These are phyloP conservation scores for Ophthalmolycus amberensis DNA, from an alignment of 2,113 vertebrate genomes.

Conservation along the genomic window DNA sequence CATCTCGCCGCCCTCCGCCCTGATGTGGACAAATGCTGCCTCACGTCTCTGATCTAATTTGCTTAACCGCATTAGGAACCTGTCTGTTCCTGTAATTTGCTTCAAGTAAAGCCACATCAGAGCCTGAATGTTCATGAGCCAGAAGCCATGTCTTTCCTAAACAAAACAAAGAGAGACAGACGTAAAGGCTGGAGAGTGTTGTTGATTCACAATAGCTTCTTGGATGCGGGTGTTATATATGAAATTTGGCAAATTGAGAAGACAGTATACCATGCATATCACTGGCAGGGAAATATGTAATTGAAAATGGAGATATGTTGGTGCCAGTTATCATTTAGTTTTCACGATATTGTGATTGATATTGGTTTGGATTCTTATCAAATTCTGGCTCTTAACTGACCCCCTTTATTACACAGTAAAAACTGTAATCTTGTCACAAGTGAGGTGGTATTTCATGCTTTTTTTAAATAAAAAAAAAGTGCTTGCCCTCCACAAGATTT, in stretches of 20 bases:
- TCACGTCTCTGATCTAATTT: conserved; percentile 83
- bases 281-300: not conserved
- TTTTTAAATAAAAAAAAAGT: not conserved
- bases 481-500: not conserved
- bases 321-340: not conserved
- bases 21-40: conserved; percentile 77
- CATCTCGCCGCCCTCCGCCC: conserved; percentile 24
- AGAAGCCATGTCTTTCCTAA: conserved; percentile 56
- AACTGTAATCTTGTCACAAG: not conserved
- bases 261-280: not conserved
- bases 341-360: not conserved
- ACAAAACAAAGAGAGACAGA: conserved; percentile 47
- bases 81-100: conserved; percentile 76
- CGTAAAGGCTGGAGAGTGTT: conserved; percentile 41
- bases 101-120: conserved; percentile 70
- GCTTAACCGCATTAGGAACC: conserved; percentile 83
- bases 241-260: not conserved
- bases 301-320: not conserved
- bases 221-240: not conserved
- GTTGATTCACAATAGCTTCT: conserved; percentile 32
- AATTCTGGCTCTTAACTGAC: not conserved
- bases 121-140: conserved; percentile 68
- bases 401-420: not conserved
- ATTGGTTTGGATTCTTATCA: not conserved
- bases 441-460: not conserved